Evolutionary conservation across 2,888 invertebrate genomes (phyloP), one percentile per base, ranked within the genome.

Genomic region (Leptarthrus brevirostris): DNA sequence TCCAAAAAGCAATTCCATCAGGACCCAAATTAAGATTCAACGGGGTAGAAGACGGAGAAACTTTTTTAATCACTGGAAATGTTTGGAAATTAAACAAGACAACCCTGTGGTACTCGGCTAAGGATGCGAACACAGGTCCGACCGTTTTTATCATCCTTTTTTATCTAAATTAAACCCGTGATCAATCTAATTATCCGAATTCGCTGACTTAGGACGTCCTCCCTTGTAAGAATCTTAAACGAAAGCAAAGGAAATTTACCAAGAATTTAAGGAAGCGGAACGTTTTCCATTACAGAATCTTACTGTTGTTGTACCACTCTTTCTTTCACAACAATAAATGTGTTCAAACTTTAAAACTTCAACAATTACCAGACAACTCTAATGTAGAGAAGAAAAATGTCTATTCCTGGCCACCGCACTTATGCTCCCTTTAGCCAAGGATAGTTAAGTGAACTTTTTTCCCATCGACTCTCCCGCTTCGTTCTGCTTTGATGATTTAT

Each of bases 81-180:
- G 44, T 44, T 44, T 44, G 44, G 6, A 44, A 44, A 44, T 44
- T 44, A 44, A 44, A 44, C 44, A 44, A 44, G 44, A 44, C 44
- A 44, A 12, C 16, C 44, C 16, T 5, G 3, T 12, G n/a, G n/a
- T 44, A 44, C 44, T 4, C 44, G 16, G 44, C n/a, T 44, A 14
- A 44, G 5, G 30, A 30, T 44, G 44, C 44, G 4, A 4, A 14
- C 16, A 4, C 3, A 12, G 44, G n/a, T 4, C 8, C 6, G 12
- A 44, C 6, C 44, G 16, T 12, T 44, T n/a, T 44, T 44, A 44
- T 44, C 44, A 14, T 8, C 44, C n/a, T 44, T 44, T n/a, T 44
- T 44, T 44, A 44, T 44, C 44, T 44, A 44, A 44, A 44, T 44
- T 44, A 44, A 44, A 14, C n/a, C 44, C 44, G 44, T 44, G 44